These are phyloP conservation scores for Morone saxatilis DNA, from an alignment of 2,113 vertebrate genomes.

Conservation along the genomic window DNA sequence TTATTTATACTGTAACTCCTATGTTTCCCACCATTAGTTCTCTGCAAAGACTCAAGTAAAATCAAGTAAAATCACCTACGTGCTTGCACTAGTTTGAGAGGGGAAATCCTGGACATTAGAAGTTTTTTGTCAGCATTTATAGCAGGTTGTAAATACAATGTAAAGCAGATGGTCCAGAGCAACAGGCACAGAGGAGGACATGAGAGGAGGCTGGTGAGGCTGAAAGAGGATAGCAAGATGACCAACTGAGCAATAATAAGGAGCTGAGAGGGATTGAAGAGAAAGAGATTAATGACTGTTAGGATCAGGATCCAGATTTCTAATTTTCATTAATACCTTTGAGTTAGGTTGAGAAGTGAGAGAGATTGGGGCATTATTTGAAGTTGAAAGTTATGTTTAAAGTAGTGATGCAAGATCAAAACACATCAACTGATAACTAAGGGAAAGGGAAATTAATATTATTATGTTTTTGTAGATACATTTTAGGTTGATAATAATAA, in stretches of 20 bases:
- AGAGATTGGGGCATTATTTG: not conserved
- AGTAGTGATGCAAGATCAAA: too few species aligned
- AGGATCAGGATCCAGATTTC: not conserved
- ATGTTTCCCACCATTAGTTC: not conserved
- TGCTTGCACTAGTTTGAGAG: constrained; percentile 4
- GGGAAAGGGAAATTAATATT: too few species aligned
- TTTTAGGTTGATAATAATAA: too few species aligned
- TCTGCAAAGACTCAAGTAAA: constrained; percentile 20
- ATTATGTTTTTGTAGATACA: too few species aligned
- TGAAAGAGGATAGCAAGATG: constrained; percentile 12
- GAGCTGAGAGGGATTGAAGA: not conserved
- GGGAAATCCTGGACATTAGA: not conserved
- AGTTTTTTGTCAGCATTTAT: not conserved
- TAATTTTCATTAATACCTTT: not conserved
- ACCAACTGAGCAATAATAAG: constrained; percentile 9
- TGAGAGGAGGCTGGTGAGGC: not conserved
- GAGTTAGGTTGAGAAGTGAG: not conserved
- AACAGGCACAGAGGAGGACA: not conserved
- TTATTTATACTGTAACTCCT: not conserved
- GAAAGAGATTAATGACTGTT: not conserved
- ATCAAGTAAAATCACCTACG: not conserved
- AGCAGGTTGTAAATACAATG: constrained; percentile 3
- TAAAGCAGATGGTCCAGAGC: constrained; percentile 5
- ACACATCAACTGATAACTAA: too few species aligned
- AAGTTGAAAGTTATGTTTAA: not conserved